These are phyloP conservation scores for Numida meleagris DNA, from an alignment of 2,113 vertebrate species.

Conservation along the genomic window DNA sequence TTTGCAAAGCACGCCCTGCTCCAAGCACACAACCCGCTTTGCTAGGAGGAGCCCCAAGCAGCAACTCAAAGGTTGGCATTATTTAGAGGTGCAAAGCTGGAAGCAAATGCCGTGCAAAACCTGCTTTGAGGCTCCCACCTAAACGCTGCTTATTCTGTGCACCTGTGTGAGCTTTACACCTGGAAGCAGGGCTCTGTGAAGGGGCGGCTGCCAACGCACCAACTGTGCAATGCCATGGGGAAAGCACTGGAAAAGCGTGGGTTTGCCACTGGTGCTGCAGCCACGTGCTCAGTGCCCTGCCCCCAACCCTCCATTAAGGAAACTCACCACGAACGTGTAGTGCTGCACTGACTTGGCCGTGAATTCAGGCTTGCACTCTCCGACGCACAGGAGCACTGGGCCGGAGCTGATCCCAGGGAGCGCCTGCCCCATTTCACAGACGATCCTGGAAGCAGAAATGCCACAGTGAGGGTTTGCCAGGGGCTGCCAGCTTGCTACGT, in stretches of 20 bases:
- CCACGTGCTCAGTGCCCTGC: rapidly evolving
- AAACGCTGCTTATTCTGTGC: neutral
- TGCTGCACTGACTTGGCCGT: conserved; percentile 89
- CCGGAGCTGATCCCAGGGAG: conserved; percentile 82
- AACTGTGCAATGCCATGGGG: rapidly evolving
- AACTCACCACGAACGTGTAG: conserved; percentile 93
- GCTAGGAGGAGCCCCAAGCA: neutral
- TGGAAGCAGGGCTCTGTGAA: rapidly evolving
- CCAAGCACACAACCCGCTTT: neutral
- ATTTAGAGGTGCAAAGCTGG: neutral
- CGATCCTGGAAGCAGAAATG: conserved; percentile 83
- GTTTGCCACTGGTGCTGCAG: rapidly evolving
- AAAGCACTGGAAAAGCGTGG: rapidly evolving
- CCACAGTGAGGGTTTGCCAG: conserved; percentile 7
- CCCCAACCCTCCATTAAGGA: rapidly evolving
- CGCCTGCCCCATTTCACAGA: conserved; percentile 93
- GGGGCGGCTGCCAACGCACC: neutral
- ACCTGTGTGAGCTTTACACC: rapidly evolving
- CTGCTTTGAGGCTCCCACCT: neutral
- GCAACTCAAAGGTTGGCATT: too few species aligned
- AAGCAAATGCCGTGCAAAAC: neutral
- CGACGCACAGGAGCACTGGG: conserved; percentile 92
- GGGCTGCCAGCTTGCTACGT: neutral
- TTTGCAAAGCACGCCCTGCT: neutral
- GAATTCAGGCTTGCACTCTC: conserved; percentile 94